These are phyloP conservation scores for Ammodytes dubius DNA, from an alignment of 2,113 vertebrate genomes.

Conservation along the genomic window DNA sequence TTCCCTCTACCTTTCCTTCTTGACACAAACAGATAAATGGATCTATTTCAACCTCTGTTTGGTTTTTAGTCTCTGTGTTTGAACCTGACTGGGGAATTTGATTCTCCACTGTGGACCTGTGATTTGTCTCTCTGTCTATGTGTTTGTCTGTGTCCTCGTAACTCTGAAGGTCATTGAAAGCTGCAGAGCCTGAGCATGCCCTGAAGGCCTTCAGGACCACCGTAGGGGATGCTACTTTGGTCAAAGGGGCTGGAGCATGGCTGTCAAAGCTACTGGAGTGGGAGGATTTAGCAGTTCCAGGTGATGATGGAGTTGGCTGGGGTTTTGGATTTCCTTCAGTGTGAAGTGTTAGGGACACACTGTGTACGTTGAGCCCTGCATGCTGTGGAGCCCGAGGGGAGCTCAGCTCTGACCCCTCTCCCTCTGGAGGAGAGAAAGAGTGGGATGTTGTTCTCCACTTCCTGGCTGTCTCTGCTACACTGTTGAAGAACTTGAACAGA, in stretches of 20 bases:
- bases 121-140: constrained; percentile 58
- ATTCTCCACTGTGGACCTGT: constrained; percentile 73
- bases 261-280: constrained; percentile 45
- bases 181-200: constrained; percentile 64
- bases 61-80: constrained; percentile 41
- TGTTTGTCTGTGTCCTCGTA: constrained; percentile 57
- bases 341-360: constrained; percentile 75
- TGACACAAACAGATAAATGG: constrained; percentile 52
- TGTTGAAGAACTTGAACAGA: constrained; percentile 90
- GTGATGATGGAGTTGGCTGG: constrained; percentile 59
- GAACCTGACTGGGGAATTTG: constrained; percentile 37
- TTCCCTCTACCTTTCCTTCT: constrained; percentile 70
- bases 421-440: constrained; percentile 85
- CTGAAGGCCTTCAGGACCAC: constrained; percentile 78
- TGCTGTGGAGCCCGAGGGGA: constrained; percentile 72
- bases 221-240: constrained; percentile 68
- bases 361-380: constrained; percentile 73
- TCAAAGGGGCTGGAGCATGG: constrained; percentile 61
- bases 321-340: constrained; percentile 67
- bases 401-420: constrained; percentile 78
- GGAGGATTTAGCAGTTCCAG: constrained; percentile 73
- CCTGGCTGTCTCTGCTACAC: constrained; percentile 87
- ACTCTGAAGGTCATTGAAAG: constrained; percentile 69
- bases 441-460: constrained; percentile 89
- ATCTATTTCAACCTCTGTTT: constrained; percentile 44